These are phyloP conservation scores for Peromyscus polionotus DNA, from an alignment of 2,113 vertebrate genomes.

Conservation along the genomic window DNA sequence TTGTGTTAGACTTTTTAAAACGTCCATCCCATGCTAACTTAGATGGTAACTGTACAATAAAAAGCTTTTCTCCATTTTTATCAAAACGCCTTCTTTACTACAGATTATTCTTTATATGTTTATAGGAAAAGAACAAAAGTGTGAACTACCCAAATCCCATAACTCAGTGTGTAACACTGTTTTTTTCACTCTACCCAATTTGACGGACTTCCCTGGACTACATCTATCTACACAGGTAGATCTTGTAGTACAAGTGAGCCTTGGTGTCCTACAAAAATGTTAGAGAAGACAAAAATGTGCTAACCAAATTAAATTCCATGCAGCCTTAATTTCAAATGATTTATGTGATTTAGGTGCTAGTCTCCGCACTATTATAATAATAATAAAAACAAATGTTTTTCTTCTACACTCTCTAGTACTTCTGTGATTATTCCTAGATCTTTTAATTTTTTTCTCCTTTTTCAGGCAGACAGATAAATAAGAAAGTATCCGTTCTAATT, in stretches of 20 bases:
- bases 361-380: conserved; percentile 30
- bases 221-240: neutral
- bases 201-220: neutral
- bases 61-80: neutral
- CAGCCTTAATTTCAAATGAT: conserved; percentile 27
- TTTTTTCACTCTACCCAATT: neutral
- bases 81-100: conserved; percentile 47
- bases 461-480: neutral
- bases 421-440: neutral
- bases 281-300: neutral
- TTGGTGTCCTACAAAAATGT: neutral
- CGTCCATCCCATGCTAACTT: neutral
- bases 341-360: neutral
- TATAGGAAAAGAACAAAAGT: neutral
- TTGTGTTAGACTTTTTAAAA: neutral
- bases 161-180: neutral
- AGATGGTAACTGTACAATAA: neutral
- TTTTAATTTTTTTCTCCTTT: neutral
- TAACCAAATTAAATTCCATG: conserved; percentile 34
- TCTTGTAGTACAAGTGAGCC: neutral
- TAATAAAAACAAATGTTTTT: conserved; percentile 10
- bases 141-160: neutral
- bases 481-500: neutral
- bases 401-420: neutral
- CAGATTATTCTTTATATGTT: conserved; percentile 9